These are phyloP conservation scores for Monopis laevigella DNA, from an alignment of 2,888 invertebrate genomes.

Conservation along the genomic window DNA sequence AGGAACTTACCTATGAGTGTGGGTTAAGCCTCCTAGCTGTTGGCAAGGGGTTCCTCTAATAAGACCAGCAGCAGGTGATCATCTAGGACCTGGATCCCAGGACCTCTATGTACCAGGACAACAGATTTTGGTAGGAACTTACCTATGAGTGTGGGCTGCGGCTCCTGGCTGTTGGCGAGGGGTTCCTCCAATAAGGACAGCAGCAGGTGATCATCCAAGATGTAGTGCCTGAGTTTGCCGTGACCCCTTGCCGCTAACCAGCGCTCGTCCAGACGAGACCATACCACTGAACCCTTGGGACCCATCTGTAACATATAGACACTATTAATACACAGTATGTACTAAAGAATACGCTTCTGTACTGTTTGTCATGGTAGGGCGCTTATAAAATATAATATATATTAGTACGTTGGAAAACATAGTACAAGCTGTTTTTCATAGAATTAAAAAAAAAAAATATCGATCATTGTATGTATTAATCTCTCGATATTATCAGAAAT, in stretches of 20 bases:
- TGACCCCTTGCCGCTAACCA: slow-evolving; percentile 74
- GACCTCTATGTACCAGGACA: too few species aligned
- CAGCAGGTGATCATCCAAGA: slow-evolving; percentile 89
- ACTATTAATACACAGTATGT: too few species aligned
- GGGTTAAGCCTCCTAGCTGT: slow-evolving; percentile 92
- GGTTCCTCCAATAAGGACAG: slow-evolving; percentile 92
- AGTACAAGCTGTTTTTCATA: too few species aligned
- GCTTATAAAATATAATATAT: too few species aligned
- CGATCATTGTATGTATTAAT: too few species aligned
- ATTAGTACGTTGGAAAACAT: too few species aligned
- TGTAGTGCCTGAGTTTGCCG: slow-evolving; percentile 74
- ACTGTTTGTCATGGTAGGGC: too few species aligned
- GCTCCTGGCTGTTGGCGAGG: slow-evolving; percentile 91
- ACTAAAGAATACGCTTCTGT: too few species aligned
- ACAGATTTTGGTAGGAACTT: not conserved
- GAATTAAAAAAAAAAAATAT: too few species aligned
- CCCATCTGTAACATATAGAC: slow-evolving; percentile 73
- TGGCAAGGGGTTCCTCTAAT: slow-evolving; percentile 92
- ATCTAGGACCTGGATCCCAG: too few species aligned
- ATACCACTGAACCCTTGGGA: slow-evolving; percentile 82
- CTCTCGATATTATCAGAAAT: too few species aligned
- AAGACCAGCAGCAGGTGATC: slow-evolving; percentile 89
- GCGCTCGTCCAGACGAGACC: slow-evolving; percentile 89
- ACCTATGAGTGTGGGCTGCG: slow-evolving; percentile 87
- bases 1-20: slow-evolving; percentile 75